Base-by-base conservation (phyloP, 2,113 vertebrate species). In the Aleadryas rufinucha region DNA sequence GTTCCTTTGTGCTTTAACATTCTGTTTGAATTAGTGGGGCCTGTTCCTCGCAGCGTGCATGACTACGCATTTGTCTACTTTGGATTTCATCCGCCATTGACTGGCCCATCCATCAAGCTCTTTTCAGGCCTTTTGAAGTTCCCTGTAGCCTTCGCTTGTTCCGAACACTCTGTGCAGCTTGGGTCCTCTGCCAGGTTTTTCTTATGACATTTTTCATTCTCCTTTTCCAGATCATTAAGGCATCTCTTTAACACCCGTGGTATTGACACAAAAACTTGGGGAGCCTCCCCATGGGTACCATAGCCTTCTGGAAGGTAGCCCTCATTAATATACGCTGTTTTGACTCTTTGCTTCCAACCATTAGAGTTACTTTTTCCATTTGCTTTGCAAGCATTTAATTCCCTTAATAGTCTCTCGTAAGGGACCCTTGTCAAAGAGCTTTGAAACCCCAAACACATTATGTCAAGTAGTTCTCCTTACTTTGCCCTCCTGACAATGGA, bases 11-110 rank as follows among this genome's bases (percentile, higher is more conserved):
- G 1, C 77, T 96, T 83, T 27, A 90, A 96, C 96, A 96, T 94
- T 96, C 92, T 97, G 93, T 97, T 96, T 96, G 96, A 96, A 95
- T 97, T 95, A 92, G 93, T n/a, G 89, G 72, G 92, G 96, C 89
- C 95, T 87, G 90, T 45, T 95, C 92, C 92, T 96, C 42, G 1
- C 90, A 72, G 88, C 12, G 37, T 95, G 93, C 96, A 94, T 96
- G 96, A 94, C 94, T 91, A 52, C 1, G 44, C 94, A 96, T 96
- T 96, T 96, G 90, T 97, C 96, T 96, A 88, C 93, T 90, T 93
- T 93, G 93, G 95, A 94, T 95, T 97, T 97, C 96, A 93, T 93
- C 90, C 16, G 95, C 95, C 95, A 96, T 93, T 88, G 93, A 92
- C 96, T 94, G 90, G 89, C 76, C 92, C 93, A 94, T 97, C 89